Base-by-base conservation (phyloP, 2,113 vertebrate genomes). In the Oryzias curvinotus region DNA sequence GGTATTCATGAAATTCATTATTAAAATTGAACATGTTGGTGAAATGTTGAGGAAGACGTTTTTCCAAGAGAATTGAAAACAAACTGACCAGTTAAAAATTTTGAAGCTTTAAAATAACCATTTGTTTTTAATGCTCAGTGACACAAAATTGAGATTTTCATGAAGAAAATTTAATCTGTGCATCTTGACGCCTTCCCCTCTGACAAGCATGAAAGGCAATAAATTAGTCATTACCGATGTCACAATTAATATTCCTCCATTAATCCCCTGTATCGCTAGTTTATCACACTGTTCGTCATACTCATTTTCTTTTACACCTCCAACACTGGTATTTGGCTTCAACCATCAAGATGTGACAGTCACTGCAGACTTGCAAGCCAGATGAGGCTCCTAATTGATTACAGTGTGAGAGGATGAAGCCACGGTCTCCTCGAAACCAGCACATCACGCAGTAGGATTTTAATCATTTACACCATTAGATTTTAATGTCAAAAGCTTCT, bases 151-250 rank as follows among this genome's bases (percentile, higher is more conserved):
- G 59, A 16, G 47, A 65, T 18, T 64, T 45, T 19, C 57, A 17
- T 23, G 23, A 71, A 55, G n/a, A 57, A 66, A 64, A 66, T 55
- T 52, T 45, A 60, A 23, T 57, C 56, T 41, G 47, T 57, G 14
- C 58, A 51, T 66, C 68, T 72, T 84, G 81, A 85, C 54, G 81
- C 75, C 76, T 75, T 72, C 42, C 58, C 28, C 76, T 60, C 44
- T 68, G 83, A 86, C 87, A 80, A 55, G 76, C 83, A 65, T 86
- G 78, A 59, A 66, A 76, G 46, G 73, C 77, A 55, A 62, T 62
- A 74, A 77, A 85, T 80, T 62, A 77, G 62, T 75, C 72, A 75
- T 77, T 56, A 71, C 70, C 66, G 68, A 18, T 55, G 69, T 68
- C 59, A 28, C 73, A 62, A 80, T 87, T 80, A 75, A 83, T 55